phyloP scores from a whole-genome alignment of 2,888 invertebrate genomes.

The Augochlorella aurata region DNA sequence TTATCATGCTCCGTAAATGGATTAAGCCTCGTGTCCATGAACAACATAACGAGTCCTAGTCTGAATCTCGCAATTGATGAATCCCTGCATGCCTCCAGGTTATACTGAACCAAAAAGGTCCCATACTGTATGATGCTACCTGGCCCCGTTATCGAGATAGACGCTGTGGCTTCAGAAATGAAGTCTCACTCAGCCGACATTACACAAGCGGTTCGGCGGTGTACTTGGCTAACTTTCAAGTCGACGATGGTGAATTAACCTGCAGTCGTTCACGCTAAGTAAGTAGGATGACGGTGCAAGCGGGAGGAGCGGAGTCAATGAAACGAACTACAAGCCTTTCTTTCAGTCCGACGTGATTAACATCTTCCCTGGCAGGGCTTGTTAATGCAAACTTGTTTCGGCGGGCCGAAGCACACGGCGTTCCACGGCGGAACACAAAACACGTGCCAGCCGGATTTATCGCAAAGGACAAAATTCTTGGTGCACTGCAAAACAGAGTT shows the following conservation, averaged over 20 bases:
- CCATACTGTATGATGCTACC: background rate
- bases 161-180: background rate
- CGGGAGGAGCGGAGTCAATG: conserved; percentile 16
- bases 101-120: background rate
- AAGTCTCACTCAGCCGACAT: background rate
- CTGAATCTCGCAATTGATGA: background rate
- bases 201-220: background rate
- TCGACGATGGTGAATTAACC: conserved; percentile 9
- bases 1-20: background rate
- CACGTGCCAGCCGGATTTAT: conserved; percentile 50
- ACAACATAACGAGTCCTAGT: background rate
- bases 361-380: conserved; percentile 47
- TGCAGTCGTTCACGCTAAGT: background rate
- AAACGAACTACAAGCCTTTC: conserved; percentile 13
- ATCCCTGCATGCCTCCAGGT: background rate
- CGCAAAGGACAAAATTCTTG: conserved; percentile 57
- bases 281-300: background rate
- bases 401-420: background rate
- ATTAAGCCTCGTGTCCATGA: background rate
- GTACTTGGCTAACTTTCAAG: background rate
- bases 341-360: conserved; percentile 25
- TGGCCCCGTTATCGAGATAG: background rate
- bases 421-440: conserved; percentile 26
- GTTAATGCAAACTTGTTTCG: conserved; percentile 52
- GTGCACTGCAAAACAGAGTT: conserved; percentile 52